Evolutionary conservation across 2,888 invertebrate genomes (phyloP).

Genomic region (Congeria kusceri): DNA sequence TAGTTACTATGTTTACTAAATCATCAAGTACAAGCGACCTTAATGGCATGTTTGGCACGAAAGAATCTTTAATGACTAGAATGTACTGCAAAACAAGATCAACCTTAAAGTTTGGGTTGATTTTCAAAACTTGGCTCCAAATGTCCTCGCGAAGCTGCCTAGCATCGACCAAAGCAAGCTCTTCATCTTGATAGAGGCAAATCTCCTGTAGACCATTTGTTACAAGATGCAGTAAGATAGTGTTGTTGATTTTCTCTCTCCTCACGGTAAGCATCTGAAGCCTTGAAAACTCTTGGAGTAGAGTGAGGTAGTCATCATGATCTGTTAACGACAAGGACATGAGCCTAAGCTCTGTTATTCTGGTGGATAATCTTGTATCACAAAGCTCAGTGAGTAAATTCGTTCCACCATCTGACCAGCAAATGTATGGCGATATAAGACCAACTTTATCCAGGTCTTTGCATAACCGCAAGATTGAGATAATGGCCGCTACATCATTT

Average conservation of each 20-base stretch:
- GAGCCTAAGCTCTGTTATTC: constrained; percentile 66
- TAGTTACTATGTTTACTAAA: constrained; percentile 72
- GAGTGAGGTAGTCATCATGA: constrained; percentile 64
- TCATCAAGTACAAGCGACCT: constrained; percentile 67
- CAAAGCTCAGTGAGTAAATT: constrained; percentile 53
- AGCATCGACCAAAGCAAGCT: constrained; percentile 60
- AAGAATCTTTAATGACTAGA: constrained; percentile 70
- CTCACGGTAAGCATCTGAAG: constrained; percentile 60
- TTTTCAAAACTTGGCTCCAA: constrained; percentile 64
- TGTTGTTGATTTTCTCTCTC: constrained; percentile 70
- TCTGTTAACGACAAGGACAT: constrained; percentile 63
- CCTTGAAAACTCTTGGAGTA: constrained; percentile 60
- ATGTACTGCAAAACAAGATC: constrained; percentile 68
- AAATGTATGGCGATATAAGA: constrained; percentile 60
- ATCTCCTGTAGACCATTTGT: constrained; percentile 61
- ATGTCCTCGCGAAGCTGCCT: constrained; percentile 61
- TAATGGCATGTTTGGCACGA: constrained; percentile 69
- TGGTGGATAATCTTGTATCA: constrained; percentile 43
- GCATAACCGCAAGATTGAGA: constrained; percentile 53
- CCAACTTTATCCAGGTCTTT: constrained; percentile 44
- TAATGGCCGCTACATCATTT: constrained; percentile 58
- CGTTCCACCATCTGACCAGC: constrained; percentile 61
- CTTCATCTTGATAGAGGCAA: constrained; percentile 70
- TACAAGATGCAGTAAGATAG: constrained; percentile 61
- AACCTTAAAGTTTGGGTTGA: constrained; percentile 64